Evolutionary conservation across 2,888 invertebrate genomes (phyloP), one percentile per base, ranked within the genome.

Genomic region (Biston betularia): DNA sequence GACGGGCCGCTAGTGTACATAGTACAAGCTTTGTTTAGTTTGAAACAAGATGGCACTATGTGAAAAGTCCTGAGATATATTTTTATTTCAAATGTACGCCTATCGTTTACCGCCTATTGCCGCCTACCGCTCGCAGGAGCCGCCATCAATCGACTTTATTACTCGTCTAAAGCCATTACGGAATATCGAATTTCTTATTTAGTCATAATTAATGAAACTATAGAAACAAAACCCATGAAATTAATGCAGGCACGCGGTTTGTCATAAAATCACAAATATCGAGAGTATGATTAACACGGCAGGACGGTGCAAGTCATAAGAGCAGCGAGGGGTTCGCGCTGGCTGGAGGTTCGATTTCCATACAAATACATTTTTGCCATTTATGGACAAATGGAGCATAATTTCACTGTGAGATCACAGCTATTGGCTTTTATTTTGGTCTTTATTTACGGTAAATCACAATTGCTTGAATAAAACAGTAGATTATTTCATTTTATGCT

Each of bases 251-350:
- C 77, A 76, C 79, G 81, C 77, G 66, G 80, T 38, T 63, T 79
- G 85, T 84, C 87, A 84, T 87, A 83, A 85, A 86, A 85, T 84
- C 86, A 81, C 77, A 83, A 84, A 87, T 84, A 80, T 78, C 79
- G 75, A 34, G 71, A 74, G 81, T 59, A 79, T 85, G 88, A 87
- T 88, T 79, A 82, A 82, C 80, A 75, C 69, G 70, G 64, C 45
- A 12, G 63, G 14, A 65, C 74, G 78, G 81, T 64, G 34, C 64
- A 75, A 74, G 72, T 6, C 6, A 54, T 44, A 24, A 57, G 63
- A 71, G 34, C 60, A 5, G 3, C n/a, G 55, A 45, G 33, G n/a
- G n/a, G n/a, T n/a, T n/a, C n/a, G n/a, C n/a, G n/a, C n/a, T n/a
- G n/a, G n/a, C n/a, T n/a, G n/a, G n/a, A n/a, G n/a, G n/a, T n/a